phyloP scores from a whole-genome alignment of 2,888 invertebrate genomes.

The Philaethria dido region DNA sequence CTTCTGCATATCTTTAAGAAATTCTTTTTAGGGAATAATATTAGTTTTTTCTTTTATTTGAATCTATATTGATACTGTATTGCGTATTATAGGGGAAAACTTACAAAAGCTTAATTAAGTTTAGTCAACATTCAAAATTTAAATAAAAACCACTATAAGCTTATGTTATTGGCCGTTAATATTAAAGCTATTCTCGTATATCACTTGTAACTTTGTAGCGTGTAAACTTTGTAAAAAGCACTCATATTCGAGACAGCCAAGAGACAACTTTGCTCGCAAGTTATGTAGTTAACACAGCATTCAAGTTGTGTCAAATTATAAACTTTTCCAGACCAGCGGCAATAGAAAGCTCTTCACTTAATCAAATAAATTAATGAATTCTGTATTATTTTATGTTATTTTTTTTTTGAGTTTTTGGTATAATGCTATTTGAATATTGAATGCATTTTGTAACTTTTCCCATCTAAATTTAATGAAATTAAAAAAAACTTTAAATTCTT shows the following conservation, averaged over 20 bases:
- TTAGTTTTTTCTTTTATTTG: no score
- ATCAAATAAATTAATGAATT: constrained; percentile 11
- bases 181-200: background rate
- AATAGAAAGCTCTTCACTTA: background rate
- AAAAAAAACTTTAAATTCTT: no score
- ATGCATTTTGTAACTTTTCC: background rate
- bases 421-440: background rate
- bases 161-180: background rate
- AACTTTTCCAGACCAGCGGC: background rate
- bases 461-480: no score
- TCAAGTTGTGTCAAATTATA: constrained; percentile 9
- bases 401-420: background rate
- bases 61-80: no score
- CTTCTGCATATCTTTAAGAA: no score
- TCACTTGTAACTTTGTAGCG: background rate
- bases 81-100: no score
- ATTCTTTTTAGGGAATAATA: no score
- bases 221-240: background rate
- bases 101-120: no score
- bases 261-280: background rate
- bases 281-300: constrained; percentile 4
- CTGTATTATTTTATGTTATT: background rate
- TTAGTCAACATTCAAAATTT: no score
- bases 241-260: background rate
- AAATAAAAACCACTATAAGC: no score